Evolutionary conservation across 1,140 invertebrate genomes (phyloP).

Genomic region (Goniozus legneri): DNA sequence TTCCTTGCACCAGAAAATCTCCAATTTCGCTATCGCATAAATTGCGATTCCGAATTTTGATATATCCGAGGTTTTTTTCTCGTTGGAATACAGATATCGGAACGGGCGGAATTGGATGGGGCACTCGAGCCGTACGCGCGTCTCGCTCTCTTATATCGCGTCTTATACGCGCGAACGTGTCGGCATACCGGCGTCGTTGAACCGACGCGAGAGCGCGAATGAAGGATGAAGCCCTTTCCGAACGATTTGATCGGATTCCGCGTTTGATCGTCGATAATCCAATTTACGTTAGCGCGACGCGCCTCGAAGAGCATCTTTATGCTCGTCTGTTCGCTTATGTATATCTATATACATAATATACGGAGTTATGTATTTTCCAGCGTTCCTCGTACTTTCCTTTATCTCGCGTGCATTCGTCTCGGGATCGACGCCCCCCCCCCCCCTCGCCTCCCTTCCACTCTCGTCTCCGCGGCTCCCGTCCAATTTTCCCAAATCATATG

Average conservation of each 20-base stretch:
- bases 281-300: constrained; percentile 26
- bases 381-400: too few species aligned
- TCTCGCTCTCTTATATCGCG: too few species aligned
- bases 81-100: too few species aligned
- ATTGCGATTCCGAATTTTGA: too few species aligned
- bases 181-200: constrained; percentile 7
- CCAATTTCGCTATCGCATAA: too few species aligned
- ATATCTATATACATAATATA: background rate
- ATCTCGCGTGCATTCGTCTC: constrained; percentile 10
- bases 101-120: constrained; percentile 8
- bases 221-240: constrained; percentile 29
- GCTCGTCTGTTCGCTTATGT: constrained; percentile 10
- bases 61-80: too few species aligned
- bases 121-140: too few species aligned
- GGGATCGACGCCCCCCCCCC: constrained; percentile 18
- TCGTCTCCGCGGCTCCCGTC: too few species aligned
- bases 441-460: too few species aligned
- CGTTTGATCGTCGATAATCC: constrained; percentile 35
- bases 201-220: constrained; percentile 25
- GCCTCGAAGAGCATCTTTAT: too few species aligned
- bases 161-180: background rate
- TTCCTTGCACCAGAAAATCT: too few species aligned
- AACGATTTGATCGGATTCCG: constrained; percentile 31
- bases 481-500: constrained; percentile 27
- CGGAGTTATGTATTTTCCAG: constrained; percentile 20